Conservation (phyloP, 2,113 vertebrate species). For the Aspidoscelis tigris region DNA sequence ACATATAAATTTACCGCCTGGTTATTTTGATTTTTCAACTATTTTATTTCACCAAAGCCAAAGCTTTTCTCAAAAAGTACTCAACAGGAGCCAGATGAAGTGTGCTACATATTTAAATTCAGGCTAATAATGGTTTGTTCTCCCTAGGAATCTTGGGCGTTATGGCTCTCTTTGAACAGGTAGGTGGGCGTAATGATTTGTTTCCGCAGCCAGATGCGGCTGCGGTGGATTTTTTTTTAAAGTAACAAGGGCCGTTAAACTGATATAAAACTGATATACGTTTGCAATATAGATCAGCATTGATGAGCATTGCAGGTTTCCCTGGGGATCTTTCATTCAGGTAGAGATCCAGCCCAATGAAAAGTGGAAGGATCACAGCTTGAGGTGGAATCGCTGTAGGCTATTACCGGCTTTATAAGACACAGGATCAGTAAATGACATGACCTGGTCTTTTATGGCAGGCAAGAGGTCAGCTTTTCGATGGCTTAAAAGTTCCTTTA, state of each 20-base stretch:
- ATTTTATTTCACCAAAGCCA: background rate
- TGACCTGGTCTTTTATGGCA: constrained; percentile 6
- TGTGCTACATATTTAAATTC: background rate
- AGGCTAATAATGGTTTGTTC: background rate
- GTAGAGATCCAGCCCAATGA: background rate
- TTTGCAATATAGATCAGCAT: background rate
- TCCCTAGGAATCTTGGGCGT: background rate
- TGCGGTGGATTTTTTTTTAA: background rate
- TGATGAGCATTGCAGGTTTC: rapidly evolving
- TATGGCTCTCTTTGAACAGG: background rate
- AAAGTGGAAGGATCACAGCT: constrained; percentile 1
- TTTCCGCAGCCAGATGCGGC: too few species aligned
- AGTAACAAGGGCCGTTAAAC: background rate
- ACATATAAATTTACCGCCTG: background rate
- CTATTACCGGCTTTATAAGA: constrained; percentile 1
- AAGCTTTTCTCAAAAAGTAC: background rate
- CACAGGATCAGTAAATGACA: background rate
- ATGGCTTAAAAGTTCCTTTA: constrained; percentile 51
- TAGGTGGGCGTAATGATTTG: background rate
- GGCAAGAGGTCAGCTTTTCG: constrained; percentile 44
- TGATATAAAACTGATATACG: background rate
- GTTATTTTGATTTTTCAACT: background rate
- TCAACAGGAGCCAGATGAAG: too few species aligned
- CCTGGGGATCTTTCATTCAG: background rate
- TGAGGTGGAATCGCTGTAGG: background rate